phyloP scores from a whole-genome alignment of 2,797 vertebrate genomes.

The Coregonus sp. region DNA sequence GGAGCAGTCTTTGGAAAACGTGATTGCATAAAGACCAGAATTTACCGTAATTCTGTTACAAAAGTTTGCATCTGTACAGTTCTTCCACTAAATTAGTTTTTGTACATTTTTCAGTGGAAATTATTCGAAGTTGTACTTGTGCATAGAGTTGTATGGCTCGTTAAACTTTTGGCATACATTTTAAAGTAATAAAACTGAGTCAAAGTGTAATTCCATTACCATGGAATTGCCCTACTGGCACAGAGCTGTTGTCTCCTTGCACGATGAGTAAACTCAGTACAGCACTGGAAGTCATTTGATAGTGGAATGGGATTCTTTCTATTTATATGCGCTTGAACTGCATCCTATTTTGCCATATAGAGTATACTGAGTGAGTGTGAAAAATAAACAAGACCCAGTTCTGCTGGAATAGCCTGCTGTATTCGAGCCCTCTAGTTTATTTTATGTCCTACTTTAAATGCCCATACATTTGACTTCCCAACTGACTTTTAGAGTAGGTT shows the following conservation, averaged over 20 bases:
- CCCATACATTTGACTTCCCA: conserved; percentile 39
- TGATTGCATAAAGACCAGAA: no score
- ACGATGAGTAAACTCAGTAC: conserved; percentile 45
- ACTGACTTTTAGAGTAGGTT: conserved; percentile 31
- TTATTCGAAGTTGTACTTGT: no score
- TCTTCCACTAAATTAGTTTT: no score
- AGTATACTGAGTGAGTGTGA: conserved; percentile 35
- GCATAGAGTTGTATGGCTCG: no score
- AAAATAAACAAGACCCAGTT: conserved; percentile 48
- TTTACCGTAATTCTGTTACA: no score
- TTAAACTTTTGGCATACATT: no score
- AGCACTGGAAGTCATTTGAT: conserved; percentile 56
- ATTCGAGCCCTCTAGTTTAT: conserved; percentile 16
- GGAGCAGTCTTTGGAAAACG: no score
- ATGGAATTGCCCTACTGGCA: conserved; percentile 20
- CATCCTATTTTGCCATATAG: not conserved
- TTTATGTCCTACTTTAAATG: conserved; percentile 13
- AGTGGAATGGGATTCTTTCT: conserved; percentile 48
- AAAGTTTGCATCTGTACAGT: no score
- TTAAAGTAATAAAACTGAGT: no score
- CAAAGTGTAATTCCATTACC: no score
- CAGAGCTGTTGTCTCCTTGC: conserved; percentile 51
- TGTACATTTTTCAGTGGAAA: no score
- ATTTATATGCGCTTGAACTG: conserved; percentile 33
- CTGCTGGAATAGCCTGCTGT: conserved; percentile 10